phyloP scores from a whole-genome alignment of 2,797 vertebrate species.

The Salmo trutta region DNA sequence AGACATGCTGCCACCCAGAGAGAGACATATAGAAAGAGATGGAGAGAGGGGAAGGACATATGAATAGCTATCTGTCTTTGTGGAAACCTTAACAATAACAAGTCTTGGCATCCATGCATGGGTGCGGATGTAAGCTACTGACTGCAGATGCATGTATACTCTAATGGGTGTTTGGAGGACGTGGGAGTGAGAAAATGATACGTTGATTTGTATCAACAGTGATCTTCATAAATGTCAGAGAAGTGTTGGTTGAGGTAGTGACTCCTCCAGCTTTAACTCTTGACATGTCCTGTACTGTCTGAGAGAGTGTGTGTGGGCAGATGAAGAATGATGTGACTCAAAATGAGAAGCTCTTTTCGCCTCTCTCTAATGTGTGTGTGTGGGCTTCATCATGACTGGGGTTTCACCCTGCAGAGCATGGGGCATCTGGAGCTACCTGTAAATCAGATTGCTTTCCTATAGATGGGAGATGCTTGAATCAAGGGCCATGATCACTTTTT shows the following conservation, averaged over 20 bases:
- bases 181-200: slow-evolving; percentile 48
- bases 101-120: slow-evolving; percentile 34
- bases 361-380: slow-evolving; percentile 62
- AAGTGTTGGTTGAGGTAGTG: slow-evolving; percentile 39
- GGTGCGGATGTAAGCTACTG: slow-evolving; percentile 48
- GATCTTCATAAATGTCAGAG: slow-evolving; percentile 60
- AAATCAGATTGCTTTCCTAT: slow-evolving; percentile 30
- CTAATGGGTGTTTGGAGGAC: slow-evolving; percentile 55
- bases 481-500: not conserved
- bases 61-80: not conserved
- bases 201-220: slow-evolving; percentile 57
- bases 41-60: not conserved
- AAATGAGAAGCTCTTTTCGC: slow-evolving; percentile 76
- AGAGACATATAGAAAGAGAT: not conserved
- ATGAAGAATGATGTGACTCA: slow-evolving; percentile 75
- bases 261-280: slow-evolving; percentile 28
- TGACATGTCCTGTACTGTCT: slow-evolving; percentile 24
- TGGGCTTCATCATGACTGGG: slow-evolving; percentile 52
- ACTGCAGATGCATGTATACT: slow-evolving; percentile 16
- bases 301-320: slow-evolving; percentile 67
- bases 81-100: not conserved
- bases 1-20: not conserved
- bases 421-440: not conserved
- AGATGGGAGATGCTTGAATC: not conserved
- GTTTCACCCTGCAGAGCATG: slow-evolving; percentile 1